Evolutionary conservation across 2,888 invertebrate genomes (phyloP).

Genomic region (Agrotis exclamationis): DNA sequence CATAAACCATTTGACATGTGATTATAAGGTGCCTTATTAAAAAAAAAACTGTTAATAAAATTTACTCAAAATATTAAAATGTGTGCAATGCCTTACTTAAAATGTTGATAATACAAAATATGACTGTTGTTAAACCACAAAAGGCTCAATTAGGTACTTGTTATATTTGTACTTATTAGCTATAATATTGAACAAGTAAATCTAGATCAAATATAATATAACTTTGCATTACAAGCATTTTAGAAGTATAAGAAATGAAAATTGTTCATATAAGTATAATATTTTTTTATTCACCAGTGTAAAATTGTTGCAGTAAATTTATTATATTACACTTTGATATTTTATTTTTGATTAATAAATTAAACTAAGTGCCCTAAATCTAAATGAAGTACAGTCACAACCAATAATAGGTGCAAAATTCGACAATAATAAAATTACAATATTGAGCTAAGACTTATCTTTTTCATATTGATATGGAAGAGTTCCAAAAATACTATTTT

Average conservation of each 20-base stretch:
- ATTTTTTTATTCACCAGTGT: constrained; percentile 49
- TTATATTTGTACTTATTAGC: constrained; percentile 16
- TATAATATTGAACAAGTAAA: constrained; percentile 1
- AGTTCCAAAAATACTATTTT: too few species aligned
- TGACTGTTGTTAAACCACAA: constrained; percentile 11
- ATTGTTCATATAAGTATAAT: constrained; percentile 21
- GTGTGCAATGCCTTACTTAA: constrained; percentile 33
- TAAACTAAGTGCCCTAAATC: constrained; percentile 19
- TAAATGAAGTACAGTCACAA: constrained; percentile 14
- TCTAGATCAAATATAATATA: background rate
- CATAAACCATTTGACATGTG: background rate
- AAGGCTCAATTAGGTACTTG: constrained; percentile 1
- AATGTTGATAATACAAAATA: constrained; percentile 25
- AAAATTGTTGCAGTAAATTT: constrained; percentile 52
- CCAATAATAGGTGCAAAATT: background rate
- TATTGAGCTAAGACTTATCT: too few species aligned
- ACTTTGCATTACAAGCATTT: constrained; percentile 9
- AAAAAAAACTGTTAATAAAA: background rate
- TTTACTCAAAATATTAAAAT: constrained; percentile 30
- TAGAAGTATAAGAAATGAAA: constrained; percentile 14
- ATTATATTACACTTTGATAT: constrained; percentile 42
- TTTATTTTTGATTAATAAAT: constrained; percentile 47
- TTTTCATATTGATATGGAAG: too few species aligned
- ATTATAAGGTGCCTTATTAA: background rate
- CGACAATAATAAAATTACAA: background rate